Percentiles rank a stretch among this genome's conserved stretches.
Evolutionary conservation across 2,888 invertebrate species (phyloP).

Genomic region (Ophioninae sp.): DNA sequence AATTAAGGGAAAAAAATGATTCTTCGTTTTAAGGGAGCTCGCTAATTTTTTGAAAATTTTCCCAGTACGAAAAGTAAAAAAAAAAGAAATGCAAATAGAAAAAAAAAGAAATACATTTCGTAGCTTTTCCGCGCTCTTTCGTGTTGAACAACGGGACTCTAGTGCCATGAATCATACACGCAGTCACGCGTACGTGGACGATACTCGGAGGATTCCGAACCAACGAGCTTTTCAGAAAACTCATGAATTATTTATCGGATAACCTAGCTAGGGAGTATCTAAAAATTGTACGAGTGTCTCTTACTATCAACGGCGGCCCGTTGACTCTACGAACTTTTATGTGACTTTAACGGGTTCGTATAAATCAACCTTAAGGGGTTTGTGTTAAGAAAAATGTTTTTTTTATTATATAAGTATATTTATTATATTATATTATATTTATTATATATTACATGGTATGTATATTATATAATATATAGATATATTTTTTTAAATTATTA

Average conservation of each 20-base stretch:
- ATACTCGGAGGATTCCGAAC: slow-evolving; percentile 43
- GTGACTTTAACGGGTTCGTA: not conserved
- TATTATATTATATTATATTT: too few relatives aligned
- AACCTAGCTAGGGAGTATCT: slow-evolving; percentile 13
- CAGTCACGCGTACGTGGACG: slow-evolving; percentile 33
- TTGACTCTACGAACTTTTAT: not conserved
- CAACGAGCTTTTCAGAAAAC: slow-evolving; percentile 43
- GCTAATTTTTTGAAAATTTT: too few relatives aligned
- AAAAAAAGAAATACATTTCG: too few relatives aligned
- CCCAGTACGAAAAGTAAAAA: not conserved
- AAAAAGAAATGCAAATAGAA: not conserved
- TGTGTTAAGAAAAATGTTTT: too few relatives aligned
- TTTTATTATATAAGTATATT: too few relatives aligned
- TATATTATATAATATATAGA: too few relatives aligned
- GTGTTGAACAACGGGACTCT: slow-evolving; percentile 26
- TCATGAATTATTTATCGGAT: slow-evolving; percentile 57
- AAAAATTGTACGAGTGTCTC: slow-evolving; percentile 14
- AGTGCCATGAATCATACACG: slow-evolving; percentile 17
- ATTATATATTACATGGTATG: too few relatives aligned
- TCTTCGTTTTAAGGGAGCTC: too few relatives aligned
- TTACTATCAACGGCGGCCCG: not conserved
- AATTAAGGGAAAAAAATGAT: too few relatives aligned
- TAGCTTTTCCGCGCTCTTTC: slow-evolving; percentile 4
- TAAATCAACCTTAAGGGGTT: too few relatives aligned
- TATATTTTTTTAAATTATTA: too few relatives aligned